Evolutionary conservation across 2,113 vertebrate species (phyloP).

Genomic region (Scatophagus argus): DNA sequence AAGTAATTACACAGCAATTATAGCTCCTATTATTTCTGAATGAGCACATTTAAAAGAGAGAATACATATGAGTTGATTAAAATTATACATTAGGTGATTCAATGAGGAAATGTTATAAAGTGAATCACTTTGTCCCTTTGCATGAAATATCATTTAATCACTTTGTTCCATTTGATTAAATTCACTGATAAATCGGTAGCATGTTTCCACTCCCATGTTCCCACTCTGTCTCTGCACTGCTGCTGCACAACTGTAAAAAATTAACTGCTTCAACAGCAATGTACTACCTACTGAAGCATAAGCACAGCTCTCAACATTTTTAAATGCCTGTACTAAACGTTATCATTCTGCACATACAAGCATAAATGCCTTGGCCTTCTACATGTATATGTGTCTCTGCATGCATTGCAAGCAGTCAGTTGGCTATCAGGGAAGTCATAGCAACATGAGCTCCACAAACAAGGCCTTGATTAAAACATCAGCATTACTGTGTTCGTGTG

Average conservation of each 20-base stretch:
- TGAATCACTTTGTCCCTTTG: conserved; percentile 63
- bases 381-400: conserved; percentile 21
- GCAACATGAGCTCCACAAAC: conserved; percentile 6
- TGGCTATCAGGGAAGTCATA: conserved; percentile 30
- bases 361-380: conserved; percentile 22
- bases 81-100: conserved; percentile 75
- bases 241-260: conserved; percentile 16
- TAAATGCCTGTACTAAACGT: not conserved
- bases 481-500: not conserved
- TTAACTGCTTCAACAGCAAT: conserved; percentile 25
- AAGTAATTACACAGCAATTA: conserved; percentile 80
- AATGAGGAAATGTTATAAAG: conserved; percentile 70
- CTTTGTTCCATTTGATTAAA: conserved; percentile 73
- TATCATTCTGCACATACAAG: conserved; percentile 15
- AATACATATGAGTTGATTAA: conserved; percentile 78
- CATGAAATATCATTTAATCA: conserved; percentile 71
- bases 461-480: conserved; percentile 4
- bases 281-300: conserved; percentile 2
- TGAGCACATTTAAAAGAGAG: conserved; percentile 69
- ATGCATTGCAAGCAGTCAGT: not conserved
- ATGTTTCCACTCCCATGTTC: conserved; percentile 46
- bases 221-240: conserved; percentile 15
- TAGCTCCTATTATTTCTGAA: conserved; percentile 70
- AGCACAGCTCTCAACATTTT: conserved; percentile 24
- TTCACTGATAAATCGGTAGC: conserved; percentile 50